Evolutionary conservation across 2,888 invertebrate genomes (phyloP).

Genomic region (Hirudinaria manillensis): DNA sequence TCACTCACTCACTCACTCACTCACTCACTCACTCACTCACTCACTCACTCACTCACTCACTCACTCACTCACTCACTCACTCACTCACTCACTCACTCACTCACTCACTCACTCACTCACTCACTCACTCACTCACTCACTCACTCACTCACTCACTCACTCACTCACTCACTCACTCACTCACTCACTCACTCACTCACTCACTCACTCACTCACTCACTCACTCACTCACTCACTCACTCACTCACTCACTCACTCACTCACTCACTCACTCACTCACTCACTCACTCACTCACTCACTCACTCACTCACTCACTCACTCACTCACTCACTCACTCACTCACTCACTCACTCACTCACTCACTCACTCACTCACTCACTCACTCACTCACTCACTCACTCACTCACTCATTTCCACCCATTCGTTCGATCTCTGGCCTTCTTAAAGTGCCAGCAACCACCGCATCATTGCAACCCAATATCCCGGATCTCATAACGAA

Average conservation of each 20-base stretch:
- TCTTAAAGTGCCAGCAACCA: too few relatives aligned
- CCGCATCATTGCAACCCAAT: too few relatives aligned
- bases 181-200: slow-evolving; percentile 4
- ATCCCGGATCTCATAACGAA: too few relatives aligned
- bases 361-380: slow-evolving; percentile 33
- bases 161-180: slow-evolving; percentile 18
- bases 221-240: not conserved
- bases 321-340: slow-evolving; percentile 33
- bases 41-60: slow-evolving; percentile 16
- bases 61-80: slow-evolving; percentile 15
- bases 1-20: slow-evolving; percentile 18
- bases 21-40: slow-evolving; percentile 16
- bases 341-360: slow-evolving; percentile 34
- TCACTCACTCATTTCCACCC: slow-evolving; percentile 26
- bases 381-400: slow-evolving; percentile 30
- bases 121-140: slow-evolving; percentile 32
- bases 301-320: slow-evolving; percentile 33
- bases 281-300: slow-evolving; percentile 32
- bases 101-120: slow-evolving; percentile 14
- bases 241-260: slow-evolving; percentile 30
- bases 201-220: not conserved
- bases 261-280: slow-evolving; percentile 33
- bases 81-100: slow-evolving; percentile 10
- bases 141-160: slow-evolving; percentile 11
- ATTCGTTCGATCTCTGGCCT: too few relatives aligned